Base-by-base conservation (phyloP, 2,797 vertebrate genomes). In the Cossypha polioptera region DNA sequence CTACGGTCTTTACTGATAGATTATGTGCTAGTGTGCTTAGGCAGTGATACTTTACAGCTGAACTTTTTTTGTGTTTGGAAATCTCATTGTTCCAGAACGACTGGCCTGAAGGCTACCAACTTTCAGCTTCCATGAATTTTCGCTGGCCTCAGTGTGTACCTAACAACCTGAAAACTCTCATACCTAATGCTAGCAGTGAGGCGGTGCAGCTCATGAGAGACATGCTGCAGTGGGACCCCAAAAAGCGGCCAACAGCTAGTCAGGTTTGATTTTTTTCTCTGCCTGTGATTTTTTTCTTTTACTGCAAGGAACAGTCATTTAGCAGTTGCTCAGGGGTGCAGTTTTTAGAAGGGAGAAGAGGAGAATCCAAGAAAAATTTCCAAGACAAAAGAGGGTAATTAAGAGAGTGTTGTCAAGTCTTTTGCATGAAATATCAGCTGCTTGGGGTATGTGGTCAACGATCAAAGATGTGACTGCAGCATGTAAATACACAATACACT, bases 21-120 rank as follows among this genome's bases (percentile, higher is more conserved):
- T 40, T 80, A 35, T 61, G 45, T 36, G 9, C n/a, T 51, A 5
- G 2, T 53, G 14, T 89, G 33, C n/a, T 74, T 72, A 15, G 33
- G 65, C 20, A 9, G 26, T 65, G 36, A 9, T 62, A 24, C 36
- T 78, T 85, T 33, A 51, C 53, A 72, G 6, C 38, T 88, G 63
- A 73, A 68, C 26, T 59, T 29, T 12, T 26, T 54, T 81, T 79
- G 33, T 92, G 22, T 22, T 55, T 47, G 38, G 26, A 59, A 89
- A 95, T 78, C 59, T 94, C 33, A 54, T 89, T 92, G 77, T 97
- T 98, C 74, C 94, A 98, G 98, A 98, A 96, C 0, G 97, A 98
- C 94, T 98, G 98, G 98, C 97, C 97, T 38, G 98, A 98, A 96
- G 98, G 98, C 74, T 98, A 98, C 95, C 98, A 98, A n/a, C 98